Evolutionary conservation across 2,113 vertebrate species (phyloP).

Genomic region (Onychostruthus taczanowskii): DNA sequence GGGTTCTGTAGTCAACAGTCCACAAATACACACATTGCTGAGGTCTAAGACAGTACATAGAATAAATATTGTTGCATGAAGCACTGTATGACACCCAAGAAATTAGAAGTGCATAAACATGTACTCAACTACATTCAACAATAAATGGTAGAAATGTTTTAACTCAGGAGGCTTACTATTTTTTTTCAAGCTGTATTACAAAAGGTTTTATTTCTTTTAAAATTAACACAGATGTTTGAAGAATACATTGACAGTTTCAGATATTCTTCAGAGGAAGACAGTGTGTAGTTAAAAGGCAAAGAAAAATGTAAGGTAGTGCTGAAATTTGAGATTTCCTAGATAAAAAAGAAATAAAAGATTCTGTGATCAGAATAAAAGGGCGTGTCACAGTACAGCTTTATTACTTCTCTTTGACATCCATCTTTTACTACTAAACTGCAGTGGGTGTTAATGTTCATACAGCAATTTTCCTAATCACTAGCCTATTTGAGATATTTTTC

Average conservation of each 20-base stretch:
- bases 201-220: background rate
- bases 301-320: background rate
- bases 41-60: background rate
- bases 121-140: background rate
- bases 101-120: background rate
- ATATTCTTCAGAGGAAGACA: background rate
- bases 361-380: background rate
- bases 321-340: background rate
- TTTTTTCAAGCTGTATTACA: background rate
- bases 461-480: background rate
- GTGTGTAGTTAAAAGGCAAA: background rate
- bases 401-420: background rate
- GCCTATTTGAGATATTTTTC: background rate
- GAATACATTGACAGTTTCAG: background rate
- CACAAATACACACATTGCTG: background rate
- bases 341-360: background rate
- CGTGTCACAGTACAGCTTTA: background rate
- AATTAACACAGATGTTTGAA: background rate
- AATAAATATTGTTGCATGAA: background rate
- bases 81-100: background rate
- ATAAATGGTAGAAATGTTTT: background rate
- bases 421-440: background rate
- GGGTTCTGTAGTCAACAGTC: background rate
- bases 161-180: background rate
- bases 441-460: background rate